Percentiles rank a stretch among this genome's conserved stretches.
phyloP scores from a whole-genome alignment of 2,888 invertebrate genomes.

The Toxonevra muliebris region DNA sequence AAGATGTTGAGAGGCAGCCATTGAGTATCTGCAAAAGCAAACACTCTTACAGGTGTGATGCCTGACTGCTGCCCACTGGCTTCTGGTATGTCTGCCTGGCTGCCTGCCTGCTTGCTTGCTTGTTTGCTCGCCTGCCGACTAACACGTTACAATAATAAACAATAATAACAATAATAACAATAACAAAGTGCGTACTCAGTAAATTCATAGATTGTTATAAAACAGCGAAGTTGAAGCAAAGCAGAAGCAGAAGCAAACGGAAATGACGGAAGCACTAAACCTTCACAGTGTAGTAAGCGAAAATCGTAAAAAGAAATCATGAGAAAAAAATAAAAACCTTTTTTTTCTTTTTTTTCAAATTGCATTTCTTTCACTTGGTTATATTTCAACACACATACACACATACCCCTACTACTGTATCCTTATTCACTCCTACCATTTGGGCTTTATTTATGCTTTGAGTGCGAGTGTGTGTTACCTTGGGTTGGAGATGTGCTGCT shows the following conservation, averaged over 20 bases:
- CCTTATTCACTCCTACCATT: not conserved
- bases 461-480: conserved; percentile 2
- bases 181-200: conserved; percentile 40
- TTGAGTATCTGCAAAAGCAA: not conserved
- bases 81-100: too few species aligned
- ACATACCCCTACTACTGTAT: not conserved
- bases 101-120: not conserved
- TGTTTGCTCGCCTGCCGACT: not conserved
- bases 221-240: not conserved
- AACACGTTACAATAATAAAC: conserved; percentile 49
- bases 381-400: not conserved
- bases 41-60: not conserved
- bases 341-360: conserved; percentile 5
- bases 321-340: conserved; percentile 15
- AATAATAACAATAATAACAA: conserved; percentile 29
- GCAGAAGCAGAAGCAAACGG: conserved; percentile 9
- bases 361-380: not conserved
- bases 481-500: conserved; percentile 9
- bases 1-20: not conserved
- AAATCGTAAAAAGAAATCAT: conserved; percentile 2
- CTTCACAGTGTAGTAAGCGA: not conserved
- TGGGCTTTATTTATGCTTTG: not conserved
- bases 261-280: conserved; percentile 17
- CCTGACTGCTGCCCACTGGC: too few species aligned
- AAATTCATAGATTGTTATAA: conserved; percentile 39